phyloP scores from a whole-genome alignment of 1,140 invertebrate species.

The Rhagoletis pomonella region DNA sequence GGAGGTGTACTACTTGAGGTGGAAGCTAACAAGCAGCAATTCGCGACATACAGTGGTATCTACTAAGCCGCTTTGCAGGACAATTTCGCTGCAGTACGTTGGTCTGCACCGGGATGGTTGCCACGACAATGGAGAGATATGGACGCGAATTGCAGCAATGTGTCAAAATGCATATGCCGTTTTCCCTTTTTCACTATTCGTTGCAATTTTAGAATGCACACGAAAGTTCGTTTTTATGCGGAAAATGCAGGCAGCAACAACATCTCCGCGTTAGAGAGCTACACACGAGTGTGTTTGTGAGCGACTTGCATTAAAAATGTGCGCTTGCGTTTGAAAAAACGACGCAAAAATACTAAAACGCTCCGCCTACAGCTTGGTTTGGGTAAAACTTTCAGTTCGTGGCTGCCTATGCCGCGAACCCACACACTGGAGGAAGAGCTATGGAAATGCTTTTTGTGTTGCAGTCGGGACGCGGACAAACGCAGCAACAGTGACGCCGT shows the following conservation, averaged over 20 bases:
- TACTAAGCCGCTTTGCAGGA: neutral
- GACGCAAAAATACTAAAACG: conserved; percentile 69
- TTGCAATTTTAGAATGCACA: neutral
- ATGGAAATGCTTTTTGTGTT: conserved; percentile 33
- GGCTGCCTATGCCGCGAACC: neutral
- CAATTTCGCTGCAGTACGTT: neutral
- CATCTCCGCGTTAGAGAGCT: neutral
- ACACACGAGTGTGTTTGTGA: neutral
- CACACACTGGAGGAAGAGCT: neutral
- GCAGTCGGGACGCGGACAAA: conserved; percentile 1
- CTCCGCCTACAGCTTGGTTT: conserved; percentile 64
- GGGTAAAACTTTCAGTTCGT: neutral
- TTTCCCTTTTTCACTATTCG: conserved; percentile 43
- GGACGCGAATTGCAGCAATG: neutral
- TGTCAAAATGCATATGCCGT: conserved; percentile 23
- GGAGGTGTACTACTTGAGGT: neutral
- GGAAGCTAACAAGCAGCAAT: neutral
- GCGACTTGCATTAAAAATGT: conserved; percentile 69
- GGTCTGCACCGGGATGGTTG: neutral
- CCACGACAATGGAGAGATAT: neutral
- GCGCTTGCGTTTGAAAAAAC: conserved; percentile 72
- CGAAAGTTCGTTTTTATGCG: neutral
- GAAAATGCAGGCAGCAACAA: conserved; percentile 9
- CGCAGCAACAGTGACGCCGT: neutral
- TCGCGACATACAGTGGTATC: conserved; percentile 10